These are phyloP conservation scores for Xestoiulus laeticollis DNA, from an alignment of 2,888 invertebrate species.

Conservation along the genomic window DNA sequence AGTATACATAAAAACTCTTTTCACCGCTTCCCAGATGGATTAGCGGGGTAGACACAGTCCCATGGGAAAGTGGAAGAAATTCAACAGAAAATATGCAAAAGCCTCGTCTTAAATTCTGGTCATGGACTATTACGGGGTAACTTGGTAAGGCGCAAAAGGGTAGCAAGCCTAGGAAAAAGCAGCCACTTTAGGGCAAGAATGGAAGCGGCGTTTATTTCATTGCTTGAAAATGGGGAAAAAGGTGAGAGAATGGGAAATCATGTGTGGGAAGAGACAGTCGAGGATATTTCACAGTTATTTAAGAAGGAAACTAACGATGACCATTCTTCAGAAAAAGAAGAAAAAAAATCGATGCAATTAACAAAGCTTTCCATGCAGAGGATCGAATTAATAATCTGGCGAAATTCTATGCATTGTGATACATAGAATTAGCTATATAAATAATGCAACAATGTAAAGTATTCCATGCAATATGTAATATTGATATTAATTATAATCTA, in stretches of 20 bases:
- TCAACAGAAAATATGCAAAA: constrained; percentile 20
- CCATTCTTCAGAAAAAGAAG: background rate
- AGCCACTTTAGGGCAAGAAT: constrained; percentile 36
- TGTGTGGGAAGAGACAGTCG: constrained; percentile 17
- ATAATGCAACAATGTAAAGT: too few species aligned
- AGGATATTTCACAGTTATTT: constrained; percentile 41
- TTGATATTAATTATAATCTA: background rate
- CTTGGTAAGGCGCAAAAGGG: constrained; percentile 41
- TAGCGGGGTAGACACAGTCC: constrained; percentile 41
- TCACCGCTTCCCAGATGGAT: constrained; percentile 47
- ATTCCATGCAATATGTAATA: background rate
- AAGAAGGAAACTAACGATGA: background rate
- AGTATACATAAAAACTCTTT: constrained; percentile 33
- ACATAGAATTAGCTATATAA: too few species aligned
- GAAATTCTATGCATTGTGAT: background rate
- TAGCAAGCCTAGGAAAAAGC: constrained; percentile 10
- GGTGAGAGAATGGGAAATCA: background rate
- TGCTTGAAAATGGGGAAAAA: background rate
- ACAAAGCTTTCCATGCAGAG: background rate
- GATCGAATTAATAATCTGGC: background rate
- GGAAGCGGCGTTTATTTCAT: background rate
- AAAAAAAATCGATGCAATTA: background rate
- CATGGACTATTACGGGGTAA: constrained; percentile 47
- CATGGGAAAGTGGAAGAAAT: constrained; percentile 45
- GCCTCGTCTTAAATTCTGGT: constrained; percentile 47